Conservation (phyloP, 53 echinoderm and acorn worm species). For the Paracentrotus lividus region DNA sequence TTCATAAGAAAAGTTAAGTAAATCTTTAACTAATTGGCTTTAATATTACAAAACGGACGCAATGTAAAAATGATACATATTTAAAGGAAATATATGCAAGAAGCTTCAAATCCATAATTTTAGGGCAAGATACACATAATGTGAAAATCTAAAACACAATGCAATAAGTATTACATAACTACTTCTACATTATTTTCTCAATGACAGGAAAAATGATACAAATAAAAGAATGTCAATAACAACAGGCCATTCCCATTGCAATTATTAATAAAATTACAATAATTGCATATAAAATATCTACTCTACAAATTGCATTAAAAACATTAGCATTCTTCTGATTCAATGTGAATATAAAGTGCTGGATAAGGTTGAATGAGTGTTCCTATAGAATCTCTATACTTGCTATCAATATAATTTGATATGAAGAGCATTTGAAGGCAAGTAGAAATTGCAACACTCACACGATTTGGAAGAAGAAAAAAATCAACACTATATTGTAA, state of each 20-base stretch:
- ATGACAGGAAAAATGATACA: not conserved
- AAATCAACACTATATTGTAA: too few relatives aligned
- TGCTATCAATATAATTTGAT: too few relatives aligned
- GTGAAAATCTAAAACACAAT: not conserved
- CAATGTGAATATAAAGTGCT: not conserved
- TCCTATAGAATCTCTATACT: not conserved
- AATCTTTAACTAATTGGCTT: too few relatives aligned
- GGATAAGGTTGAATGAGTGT: not conserved
- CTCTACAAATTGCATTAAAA: not conserved
- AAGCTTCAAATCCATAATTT: not conserved
- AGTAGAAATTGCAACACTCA: too few relatives aligned
- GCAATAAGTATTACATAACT: not conserved
- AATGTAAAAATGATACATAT: not conserved
- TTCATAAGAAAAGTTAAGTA: too few relatives aligned
- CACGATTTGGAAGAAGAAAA: too few relatives aligned
- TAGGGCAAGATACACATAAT: not conserved
- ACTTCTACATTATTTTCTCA: not conserved
- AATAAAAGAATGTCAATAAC: not conserved
- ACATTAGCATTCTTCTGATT: not conserved
- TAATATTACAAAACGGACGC: not conserved
- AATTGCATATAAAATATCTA: not conserved
- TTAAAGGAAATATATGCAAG: not conserved
- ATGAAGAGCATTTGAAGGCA: too few relatives aligned
- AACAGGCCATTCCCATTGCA: not conserved
- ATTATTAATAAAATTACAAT: not conserved